Evolutionary conservation across 2,888 invertebrate species (phyloP).

Genomic region (Ceratothoa steindachneri): DNA sequence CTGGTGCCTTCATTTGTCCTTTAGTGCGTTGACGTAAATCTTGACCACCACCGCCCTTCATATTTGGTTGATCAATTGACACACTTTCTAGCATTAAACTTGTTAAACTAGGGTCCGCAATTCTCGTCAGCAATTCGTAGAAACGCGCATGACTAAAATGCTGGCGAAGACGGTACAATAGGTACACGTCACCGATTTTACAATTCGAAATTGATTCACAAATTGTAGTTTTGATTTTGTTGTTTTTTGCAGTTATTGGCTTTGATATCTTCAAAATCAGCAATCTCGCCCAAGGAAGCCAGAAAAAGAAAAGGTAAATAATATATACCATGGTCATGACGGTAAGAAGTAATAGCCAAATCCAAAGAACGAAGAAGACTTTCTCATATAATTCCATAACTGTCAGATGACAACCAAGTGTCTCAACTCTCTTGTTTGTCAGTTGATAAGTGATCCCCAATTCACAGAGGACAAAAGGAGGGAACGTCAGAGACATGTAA

Average conservation of each 20-base stretch:
- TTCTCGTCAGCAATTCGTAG: slow-evolving; percentile 28
- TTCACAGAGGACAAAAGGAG: slow-evolving; percentile 43
- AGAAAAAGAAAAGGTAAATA: slow-evolving; percentile 30
- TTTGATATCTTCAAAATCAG: slow-evolving; percentile 37
- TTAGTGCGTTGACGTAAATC: slow-evolving; percentile 38
- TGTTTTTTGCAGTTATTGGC: slow-evolving; percentile 26
- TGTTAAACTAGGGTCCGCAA: slow-evolving; percentile 35
- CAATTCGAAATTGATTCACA: slow-evolving; percentile 26
- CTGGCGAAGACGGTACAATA: slow-evolving; percentile 38
- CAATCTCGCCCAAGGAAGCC: slow-evolving; percentile 28
- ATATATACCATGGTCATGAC: slow-evolving; percentile 40
- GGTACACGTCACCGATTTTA: slow-evolving; percentile 42
- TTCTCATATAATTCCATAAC: slow-evolving; percentile 47
- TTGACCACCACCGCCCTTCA: slow-evolving; percentile 24
- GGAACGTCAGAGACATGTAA: slow-evolving; percentile 46
- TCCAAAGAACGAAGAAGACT: slow-evolving; percentile 37
- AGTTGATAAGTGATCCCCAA: slow-evolving; percentile 32
- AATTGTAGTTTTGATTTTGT: slow-evolving; percentile 22
- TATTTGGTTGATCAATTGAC: slow-evolving; percentile 39
- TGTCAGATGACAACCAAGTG: slow-evolving; percentile 46
- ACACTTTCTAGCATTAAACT: slow-evolving; percentile 39
- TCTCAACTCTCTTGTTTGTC: slow-evolving; percentile 35
- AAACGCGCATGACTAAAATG: slow-evolving; percentile 43
- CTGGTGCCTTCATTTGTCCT: slow-evolving; percentile 35
- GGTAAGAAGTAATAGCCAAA: slow-evolving; percentile 41